Base-by-base conservation (phyloP, 2,113 vertebrate species). In the Apeltes quadracus region DNA sequence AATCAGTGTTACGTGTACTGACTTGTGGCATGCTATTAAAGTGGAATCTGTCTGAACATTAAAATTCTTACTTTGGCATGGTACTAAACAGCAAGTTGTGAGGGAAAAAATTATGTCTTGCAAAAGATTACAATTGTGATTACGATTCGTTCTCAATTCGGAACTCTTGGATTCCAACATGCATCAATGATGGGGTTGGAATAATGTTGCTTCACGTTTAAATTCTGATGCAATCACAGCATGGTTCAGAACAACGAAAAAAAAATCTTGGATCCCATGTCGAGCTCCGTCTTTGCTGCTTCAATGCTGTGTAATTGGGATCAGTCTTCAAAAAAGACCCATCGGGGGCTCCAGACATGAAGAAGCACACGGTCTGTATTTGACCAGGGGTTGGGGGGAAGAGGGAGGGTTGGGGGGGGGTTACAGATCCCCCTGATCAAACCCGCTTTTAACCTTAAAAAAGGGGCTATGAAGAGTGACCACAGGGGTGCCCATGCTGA, bases 361-460 rank as follows among this genome's bases (percentile, higher is more conserved):
- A 85, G 73, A 76, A 83, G 57, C 65, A 63, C 61, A 56, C 38
- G 22, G 74, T 81, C 55, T 75, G 65, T n/a, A 51, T 85, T 85
- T 89, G 79, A 88, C 76, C 62, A 9, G 34, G 55, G 67, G 57
- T 55, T 64, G 70, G 50, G 36, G 56, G 23, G 76, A 61, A 67
- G 32, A n/a, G n/a, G n/a, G n/a, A n/a, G n/a, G n/a, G n/a, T n/a
- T n/a, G n/a, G n/a, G n/a, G n/a, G n/a, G n/a, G n/a, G n/a, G n/a
- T n/a, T n/a, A n/a, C 75, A 78, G 48, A 80, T 83, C 80, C 79
- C n/a, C 86, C 87, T 89, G 75, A 91, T 90, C 76, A 78, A 83
- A 84, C 43, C 74, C 53, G 78, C 70, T 84, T 89, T 83, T 81
- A 86, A 83, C 83, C 84, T 91, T 69, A 84, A 86, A 90, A 90